phyloP scores from a whole-genome alignment of 2,797 vertebrate genomes.

The Peromyscus aztecus region DNA sequence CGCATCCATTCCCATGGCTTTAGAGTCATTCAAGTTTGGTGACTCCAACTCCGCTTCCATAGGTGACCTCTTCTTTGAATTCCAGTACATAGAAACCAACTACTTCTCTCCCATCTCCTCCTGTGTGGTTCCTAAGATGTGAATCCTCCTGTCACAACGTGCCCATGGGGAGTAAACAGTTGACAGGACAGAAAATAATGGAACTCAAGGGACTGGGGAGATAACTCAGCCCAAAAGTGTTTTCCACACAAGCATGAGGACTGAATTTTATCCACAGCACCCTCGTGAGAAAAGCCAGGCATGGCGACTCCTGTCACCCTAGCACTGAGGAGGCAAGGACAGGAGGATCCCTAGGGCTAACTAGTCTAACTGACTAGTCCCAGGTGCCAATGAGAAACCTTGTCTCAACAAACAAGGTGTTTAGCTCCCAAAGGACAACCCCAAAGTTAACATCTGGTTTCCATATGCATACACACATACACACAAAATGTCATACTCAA shows the following conservation, averaged over 20 bases:
- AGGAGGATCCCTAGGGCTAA: neutral
- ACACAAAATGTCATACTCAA: neutral
- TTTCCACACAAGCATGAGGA: neutral
- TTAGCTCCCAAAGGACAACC: neutral
- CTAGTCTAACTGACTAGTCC: neutral
- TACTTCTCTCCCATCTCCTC: neutral
- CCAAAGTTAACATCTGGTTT: too few relatives aligned
- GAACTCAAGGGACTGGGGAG: neutral
- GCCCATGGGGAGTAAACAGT: neutral
- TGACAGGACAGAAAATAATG: neutral
- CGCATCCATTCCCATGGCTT: neutral
- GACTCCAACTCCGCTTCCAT: neutral
- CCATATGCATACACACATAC: neutral
- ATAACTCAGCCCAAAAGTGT: neutral
- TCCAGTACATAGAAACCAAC: conserved; percentile 23
- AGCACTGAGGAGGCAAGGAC: neutral
- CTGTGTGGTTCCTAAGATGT: neutral
- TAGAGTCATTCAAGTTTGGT: neutral
- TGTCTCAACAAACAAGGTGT: neutral
- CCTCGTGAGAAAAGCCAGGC: neutral
- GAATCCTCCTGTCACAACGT: neutral
- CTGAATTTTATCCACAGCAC: neutral
- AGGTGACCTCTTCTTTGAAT: neutral
- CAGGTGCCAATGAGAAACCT: neutral
- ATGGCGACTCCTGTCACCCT: neutral